Base-by-base conservation (phyloP, 2,797 vertebrate genomes). In the Orestias chungarensis region DNA sequence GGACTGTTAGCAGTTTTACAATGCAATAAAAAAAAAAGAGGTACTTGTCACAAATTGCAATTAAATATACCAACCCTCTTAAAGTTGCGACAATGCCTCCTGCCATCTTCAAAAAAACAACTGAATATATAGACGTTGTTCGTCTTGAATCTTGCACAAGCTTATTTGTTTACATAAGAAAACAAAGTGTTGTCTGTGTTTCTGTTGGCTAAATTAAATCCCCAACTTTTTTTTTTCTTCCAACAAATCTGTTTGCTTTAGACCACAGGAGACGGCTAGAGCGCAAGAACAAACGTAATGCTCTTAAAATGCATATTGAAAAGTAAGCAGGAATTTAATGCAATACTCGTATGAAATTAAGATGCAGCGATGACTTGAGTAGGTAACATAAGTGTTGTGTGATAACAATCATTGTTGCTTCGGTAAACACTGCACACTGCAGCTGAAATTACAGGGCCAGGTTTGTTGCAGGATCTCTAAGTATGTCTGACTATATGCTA, bases 1-100 rank as follows among this genome's bases (percentile, higher is more conserved):
- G 35, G 67, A 44, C 70, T 69, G 70, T 86, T 86, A 84, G 81
- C 65, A 54, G 14, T 83, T 90, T 86, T 78, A 82, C 74, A 81
- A 74, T 71, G 78, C 81, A 23, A 64, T 54, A 31, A 44, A 81
- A 68, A 75, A 88, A 80, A 82, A 84, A 71, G 79, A 72, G 79
- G 81, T 78, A 72, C 47, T 66, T 83, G 87, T 86, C 84, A 71
- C 75, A 71, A 74, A 57, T 64, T 74, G 66, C 81, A 76, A 74
- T 89, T 79, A 86, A 76, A 87, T 88, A 54, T 57, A 73, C 85
- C 90, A 86, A 91, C 83, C 87, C 70, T 79, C 88, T 89, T 88
- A 90, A 89, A 80, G 85, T 82, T 82, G 81, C 62, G 73, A 83
- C 73, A 71, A 64, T 25, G 35, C 12, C 23, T 86, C 81, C 87